Percentiles rank a stretch among this genome's conserved stretches.
These are phyloP conservation scores for Palythoa caribaeorum DNA, from an alignment of 92 coral and sea anemone species.

Conservation along the genomic window DNA sequence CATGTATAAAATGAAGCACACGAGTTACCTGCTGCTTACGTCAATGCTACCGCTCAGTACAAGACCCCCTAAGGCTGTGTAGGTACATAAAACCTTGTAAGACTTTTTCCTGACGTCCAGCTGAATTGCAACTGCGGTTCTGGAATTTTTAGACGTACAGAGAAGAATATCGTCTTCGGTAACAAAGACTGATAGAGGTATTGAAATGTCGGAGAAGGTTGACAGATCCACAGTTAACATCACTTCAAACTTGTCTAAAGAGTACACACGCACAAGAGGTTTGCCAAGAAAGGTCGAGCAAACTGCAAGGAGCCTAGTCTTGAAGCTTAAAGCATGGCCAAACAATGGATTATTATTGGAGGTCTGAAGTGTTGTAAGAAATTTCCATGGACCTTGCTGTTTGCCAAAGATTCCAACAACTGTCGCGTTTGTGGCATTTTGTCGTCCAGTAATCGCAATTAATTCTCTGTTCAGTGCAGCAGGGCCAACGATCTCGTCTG, in stretches of 20 bases:
- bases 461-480: slow-evolving; percentile 59
- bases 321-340: slow-evolving; percentile 72
- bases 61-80: slow-evolving; percentile 29
- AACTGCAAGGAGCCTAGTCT: slow-evolving; percentile 66
- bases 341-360: slow-evolving; percentile 60
- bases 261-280: slow-evolving; percentile 62
- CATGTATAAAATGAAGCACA: background rate
- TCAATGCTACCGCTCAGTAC: slow-evolving; percentile 50
- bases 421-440: slow-evolving; percentile 55
- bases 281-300: slow-evolving; percentile 48
- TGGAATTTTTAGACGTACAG: slow-evolving; percentile 61
- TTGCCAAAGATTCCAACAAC: slow-evolving; percentile 79
- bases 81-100: slow-evolving; percentile 45
- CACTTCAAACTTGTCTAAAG: slow-evolving; percentile 24
- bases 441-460: slow-evolving; percentile 72
- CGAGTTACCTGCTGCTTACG: slow-evolving; percentile 32
- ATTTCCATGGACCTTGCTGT: slow-evolving; percentile 61
- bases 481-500: slow-evolving; percentile 65
- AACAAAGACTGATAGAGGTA: slow-evolving; percentile 62
- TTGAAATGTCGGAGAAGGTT: slow-evolving; percentile 36
- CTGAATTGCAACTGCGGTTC: slow-evolving; percentile 63
- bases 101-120: slow-evolving; percentile 45
- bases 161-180: slow-evolving; percentile 74
- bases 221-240: slow-evolving; percentile 48
- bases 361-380: slow-evolving; percentile 56